A percentile compares a stretch with the other conserved stretches of the same genome.
phyloP scores from a whole-genome alignment of 1,140 invertebrate species.

The Cotesia typhae region DNA sequence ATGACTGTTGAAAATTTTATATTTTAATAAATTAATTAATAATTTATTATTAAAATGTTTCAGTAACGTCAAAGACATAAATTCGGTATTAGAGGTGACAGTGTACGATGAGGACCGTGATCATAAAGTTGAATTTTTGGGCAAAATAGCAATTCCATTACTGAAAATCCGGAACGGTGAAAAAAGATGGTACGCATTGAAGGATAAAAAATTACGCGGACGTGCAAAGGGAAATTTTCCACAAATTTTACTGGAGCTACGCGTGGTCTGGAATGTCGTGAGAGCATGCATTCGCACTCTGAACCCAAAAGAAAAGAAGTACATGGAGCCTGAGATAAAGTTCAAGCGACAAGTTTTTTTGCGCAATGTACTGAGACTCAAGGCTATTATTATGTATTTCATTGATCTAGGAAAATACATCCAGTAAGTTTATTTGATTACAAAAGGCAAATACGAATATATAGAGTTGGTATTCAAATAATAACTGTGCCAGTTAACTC shows the following conservation, averaged over 20 bases:
- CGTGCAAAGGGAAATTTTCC: constrained; percentile 90
- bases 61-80: constrained; percentile 97
- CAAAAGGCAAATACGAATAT: no score
- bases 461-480: no score
- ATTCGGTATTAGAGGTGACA: constrained; percentile 94
- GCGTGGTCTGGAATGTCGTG: constrained; percentile 91
- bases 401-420: constrained; percentile 91
- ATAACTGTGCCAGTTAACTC: no score
- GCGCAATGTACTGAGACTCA: constrained; percentile 91
- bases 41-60: constrained; percentile 34
- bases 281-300: constrained; percentile 90
- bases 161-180: constrained; percentile 89
- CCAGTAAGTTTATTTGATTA: constrained; percentile 73
- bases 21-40: constrained; percentile 20
- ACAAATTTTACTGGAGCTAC: constrained; percentile 93
- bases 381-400: constrained; percentile 87
- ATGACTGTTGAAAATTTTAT: not conserved
- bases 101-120: constrained; percentile 98
- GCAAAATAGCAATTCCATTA: constrained; percentile 91
- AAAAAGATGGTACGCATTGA: constrained; percentile 94
- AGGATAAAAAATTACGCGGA: constrained; percentile 92
- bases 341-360: constrained; percentile 96
- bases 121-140: constrained; percentile 97
- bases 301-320: constrained; percentile 95
- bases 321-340: constrained; percentile 92